Conservation (phyloP, 2,888 invertebrate genomes). For the Pristionchus mayeri region DNA sequence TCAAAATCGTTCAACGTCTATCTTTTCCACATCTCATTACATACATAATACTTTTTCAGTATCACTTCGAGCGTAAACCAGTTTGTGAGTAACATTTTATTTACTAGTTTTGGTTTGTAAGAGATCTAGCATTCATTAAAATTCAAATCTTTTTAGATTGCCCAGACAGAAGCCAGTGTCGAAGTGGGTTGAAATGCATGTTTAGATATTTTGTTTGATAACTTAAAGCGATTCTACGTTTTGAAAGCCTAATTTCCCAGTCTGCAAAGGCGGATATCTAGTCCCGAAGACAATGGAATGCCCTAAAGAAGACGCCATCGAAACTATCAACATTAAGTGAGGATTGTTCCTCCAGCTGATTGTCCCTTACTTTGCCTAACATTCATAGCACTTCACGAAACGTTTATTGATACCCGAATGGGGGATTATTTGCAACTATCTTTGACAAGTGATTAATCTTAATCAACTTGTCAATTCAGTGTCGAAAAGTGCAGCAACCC, state of each 20-base stretch:
- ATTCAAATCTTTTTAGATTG: background rate
- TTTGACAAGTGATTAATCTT: background rate
- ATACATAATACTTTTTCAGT: background rate
- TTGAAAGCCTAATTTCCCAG: background rate
- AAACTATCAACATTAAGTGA: background rate
- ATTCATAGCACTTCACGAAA: background rate
- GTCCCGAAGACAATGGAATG: background rate
- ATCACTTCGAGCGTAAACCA: background rate
- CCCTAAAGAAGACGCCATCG: background rate
- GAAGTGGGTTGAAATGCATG: background rate
- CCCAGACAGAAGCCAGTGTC: background rate
- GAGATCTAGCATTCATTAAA: background rate
- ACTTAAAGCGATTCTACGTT: background rate
- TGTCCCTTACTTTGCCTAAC: background rate
- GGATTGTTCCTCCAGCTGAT: background rate
- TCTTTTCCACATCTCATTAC: too few species aligned
- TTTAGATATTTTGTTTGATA: background rate
- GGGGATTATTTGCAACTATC: background rate
- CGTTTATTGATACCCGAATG: background rate
- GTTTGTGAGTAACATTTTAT: background rate
- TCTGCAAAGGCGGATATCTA: background rate
- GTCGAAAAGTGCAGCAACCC: background rate
- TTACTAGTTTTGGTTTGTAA: background rate
- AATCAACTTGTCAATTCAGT: background rate
- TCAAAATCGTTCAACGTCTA: too few species aligned